Conservation (phyloP, 1,140 invertebrate species). For the Cryptotermes secundus region DNA sequence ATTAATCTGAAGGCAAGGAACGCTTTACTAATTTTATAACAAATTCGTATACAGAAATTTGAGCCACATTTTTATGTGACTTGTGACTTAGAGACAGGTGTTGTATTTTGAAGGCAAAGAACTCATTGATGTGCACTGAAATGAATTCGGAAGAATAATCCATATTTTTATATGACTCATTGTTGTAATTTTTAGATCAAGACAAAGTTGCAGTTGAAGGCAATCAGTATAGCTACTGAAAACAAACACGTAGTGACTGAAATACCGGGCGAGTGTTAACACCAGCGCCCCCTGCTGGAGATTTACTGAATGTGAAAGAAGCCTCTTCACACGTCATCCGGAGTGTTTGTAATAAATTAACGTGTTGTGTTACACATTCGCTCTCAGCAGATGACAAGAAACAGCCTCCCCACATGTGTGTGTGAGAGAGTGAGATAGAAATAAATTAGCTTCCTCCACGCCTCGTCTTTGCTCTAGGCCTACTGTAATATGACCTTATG, state of each 20-base stretch:
- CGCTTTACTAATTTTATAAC: too few relatives aligned
- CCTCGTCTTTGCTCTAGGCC: too few relatives aligned
- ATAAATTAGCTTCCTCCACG: not conserved
- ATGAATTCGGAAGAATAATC: not conserved
- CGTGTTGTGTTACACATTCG: slow-evolving; percentile 18
- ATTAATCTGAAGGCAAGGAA: too few relatives aligned
- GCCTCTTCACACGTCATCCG: slow-evolving; percentile 24
- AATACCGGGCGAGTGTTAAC: slow-evolving; percentile 10
- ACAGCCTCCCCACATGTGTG: not conserved
- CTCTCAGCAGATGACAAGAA: not conserved
- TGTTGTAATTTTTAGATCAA: not conserved
- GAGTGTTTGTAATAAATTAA: slow-evolving; percentile 33
- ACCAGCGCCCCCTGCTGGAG: not conserved
- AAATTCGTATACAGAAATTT: too few relatives aligned
- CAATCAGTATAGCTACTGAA: not conserved
- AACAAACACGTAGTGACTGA: not conserved
- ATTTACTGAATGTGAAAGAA: slow-evolving; percentile 23
- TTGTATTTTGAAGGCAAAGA: too few relatives aligned
- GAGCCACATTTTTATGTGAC: too few relatives aligned
- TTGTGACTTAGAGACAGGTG: too few relatives aligned
- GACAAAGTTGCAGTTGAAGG: not conserved
- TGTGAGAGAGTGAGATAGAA: not conserved
- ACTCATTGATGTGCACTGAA: not conserved
- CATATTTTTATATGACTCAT: slow-evolving; percentile 6
- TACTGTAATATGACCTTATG: too few relatives aligned